Evolutionary conservation across 2,888 invertebrate genomes (phyloP).

Genomic region (Lathronympha strigana): DNA sequence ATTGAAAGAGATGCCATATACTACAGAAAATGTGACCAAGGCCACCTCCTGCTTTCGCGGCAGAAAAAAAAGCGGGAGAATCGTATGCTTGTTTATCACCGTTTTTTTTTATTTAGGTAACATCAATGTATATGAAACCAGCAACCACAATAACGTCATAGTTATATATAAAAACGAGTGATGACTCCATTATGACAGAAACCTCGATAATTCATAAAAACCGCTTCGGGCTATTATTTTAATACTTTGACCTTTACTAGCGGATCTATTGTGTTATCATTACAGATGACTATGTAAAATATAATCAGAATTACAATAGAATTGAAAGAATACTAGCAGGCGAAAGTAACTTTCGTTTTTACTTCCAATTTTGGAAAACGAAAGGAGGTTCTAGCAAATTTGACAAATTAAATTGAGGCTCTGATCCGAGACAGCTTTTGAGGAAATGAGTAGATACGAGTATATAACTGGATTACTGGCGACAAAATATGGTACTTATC

Average conservation of each 20-base stretch:
- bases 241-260: conserved; percentile 13
- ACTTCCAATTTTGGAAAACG: conserved; percentile 5
- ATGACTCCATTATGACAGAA: conserved; percentile 14
- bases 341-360: conserved; percentile 15
- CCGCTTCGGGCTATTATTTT: not conserved
- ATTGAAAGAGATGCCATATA: no score
- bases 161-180: conserved; percentile 17
- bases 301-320: conserved; percentile 9
- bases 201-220: conserved; percentile 2
- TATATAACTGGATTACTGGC: not conserved
- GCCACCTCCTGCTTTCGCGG: no score
- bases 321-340: not conserved
- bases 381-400: not conserved
- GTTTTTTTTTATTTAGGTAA: no score
- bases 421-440: not conserved
- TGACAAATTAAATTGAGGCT: conserved; percentile 8
- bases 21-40: no score
- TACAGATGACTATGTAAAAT: conserved; percentile 3
- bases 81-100: no score
- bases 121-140: conserved; percentile 11
- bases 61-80: no score
- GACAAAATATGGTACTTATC: no score
- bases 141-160: conserved; percentile 16
- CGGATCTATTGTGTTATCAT: conserved; percentile 7
- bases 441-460: not conserved